A percentile compares a stretch with the other conserved stretches of the same genome.
Conservation (phyloP, 2,797 vertebrate species). For the Eutrigla gurnardus region DNA sequence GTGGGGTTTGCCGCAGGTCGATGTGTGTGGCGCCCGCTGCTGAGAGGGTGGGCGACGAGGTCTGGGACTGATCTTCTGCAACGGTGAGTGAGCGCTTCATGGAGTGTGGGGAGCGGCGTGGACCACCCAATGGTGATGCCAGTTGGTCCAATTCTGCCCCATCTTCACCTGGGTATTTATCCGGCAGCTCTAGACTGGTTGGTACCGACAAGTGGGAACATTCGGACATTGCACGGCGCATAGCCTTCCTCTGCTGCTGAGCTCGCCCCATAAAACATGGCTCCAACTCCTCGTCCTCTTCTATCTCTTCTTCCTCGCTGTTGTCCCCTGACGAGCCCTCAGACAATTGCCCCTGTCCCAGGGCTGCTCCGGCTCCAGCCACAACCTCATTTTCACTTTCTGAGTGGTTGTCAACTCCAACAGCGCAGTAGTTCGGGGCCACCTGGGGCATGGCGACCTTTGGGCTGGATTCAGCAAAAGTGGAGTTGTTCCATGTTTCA, state of each 20-base stretch:
- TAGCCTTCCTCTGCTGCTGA: slow-evolving; percentile 90
- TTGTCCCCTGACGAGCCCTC: slow-evolving; percentile 82
- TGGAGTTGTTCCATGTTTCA: slow-evolving; percentile 78
- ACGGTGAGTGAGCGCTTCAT: slow-evolving; percentile 92
- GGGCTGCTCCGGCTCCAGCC: slow-evolving; percentile 27
- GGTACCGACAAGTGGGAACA: slow-evolving; percentile 94
- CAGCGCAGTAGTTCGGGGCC: slow-evolving; percentile 76
- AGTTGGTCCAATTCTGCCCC: slow-evolving; percentile 67
- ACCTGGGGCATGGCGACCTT: slow-evolving; percentile 75
- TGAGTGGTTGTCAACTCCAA: slow-evolving; percentile 72
- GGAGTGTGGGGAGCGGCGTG: slow-evolving; percentile 69
- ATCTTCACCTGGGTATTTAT: slow-evolving; percentile 89
- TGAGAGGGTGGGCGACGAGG: slow-evolving; percentile 75
- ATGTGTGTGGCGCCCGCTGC: slow-evolving; percentile 71
- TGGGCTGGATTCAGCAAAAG: slow-evolving; percentile 58
- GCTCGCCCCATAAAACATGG: slow-evolving; percentile 83
- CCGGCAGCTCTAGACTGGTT: slow-evolving; percentile 87
- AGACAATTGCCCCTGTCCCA: slow-evolving; percentile 44
- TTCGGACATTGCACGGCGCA: slow-evolving; percentile 95
- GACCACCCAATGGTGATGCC: slow-evolving; percentile 72
- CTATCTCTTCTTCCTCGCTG: slow-evolving; percentile 74
- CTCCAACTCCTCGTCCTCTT: slow-evolving; percentile 79
- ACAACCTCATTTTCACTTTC: slow-evolving; percentile 46
- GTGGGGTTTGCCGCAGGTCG: slow-evolving; percentile 70
- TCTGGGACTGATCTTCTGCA: slow-evolving; percentile 85